Conservation (phyloP, 2,797 vertebrate species). For the Buceros bicornis region DNA sequence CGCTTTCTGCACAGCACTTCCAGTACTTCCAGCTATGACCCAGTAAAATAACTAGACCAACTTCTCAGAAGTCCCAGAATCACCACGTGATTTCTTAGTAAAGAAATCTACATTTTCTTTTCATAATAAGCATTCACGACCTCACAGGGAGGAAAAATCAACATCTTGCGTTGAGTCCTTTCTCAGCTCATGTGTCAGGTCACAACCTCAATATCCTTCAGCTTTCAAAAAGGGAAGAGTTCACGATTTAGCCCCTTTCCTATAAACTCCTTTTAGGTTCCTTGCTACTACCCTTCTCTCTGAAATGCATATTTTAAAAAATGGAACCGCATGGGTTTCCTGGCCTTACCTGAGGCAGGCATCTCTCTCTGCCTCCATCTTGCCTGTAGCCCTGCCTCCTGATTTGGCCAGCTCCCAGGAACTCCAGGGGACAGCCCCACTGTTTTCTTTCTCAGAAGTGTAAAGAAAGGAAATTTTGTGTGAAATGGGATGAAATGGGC, state of each 20-base stretch:
- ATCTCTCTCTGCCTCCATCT: neutral
- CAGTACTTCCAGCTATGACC: neutral
- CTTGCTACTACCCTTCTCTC: neutral
- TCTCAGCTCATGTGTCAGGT: neutral
- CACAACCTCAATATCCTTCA: neutral
- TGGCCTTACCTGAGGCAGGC: neutral
- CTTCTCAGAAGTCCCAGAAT: neutral
- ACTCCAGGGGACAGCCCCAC: neutral
- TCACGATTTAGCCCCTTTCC: neutral
- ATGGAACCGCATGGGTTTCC: neutral
- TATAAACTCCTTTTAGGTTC: neutral
- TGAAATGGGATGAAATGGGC: neutral
- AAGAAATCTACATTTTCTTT: slow-evolving; percentile 8
- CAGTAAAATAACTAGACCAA: neutral
- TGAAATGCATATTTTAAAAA: neutral
- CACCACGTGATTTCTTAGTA: neutral
- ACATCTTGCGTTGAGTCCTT: neutral
- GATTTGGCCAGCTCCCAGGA: neutral
- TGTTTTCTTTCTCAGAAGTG: neutral
- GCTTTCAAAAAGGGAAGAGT: neutral
- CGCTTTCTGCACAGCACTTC: neutral
- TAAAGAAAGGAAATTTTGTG: neutral
- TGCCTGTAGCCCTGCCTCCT: neutral
- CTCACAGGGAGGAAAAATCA: slow-evolving; percentile 28
- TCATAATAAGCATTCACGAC: neutral